Evolutionary conservation across 2,888 invertebrate species (phyloP).

Genomic region (Sphaerophoria rueppellii): DNA sequence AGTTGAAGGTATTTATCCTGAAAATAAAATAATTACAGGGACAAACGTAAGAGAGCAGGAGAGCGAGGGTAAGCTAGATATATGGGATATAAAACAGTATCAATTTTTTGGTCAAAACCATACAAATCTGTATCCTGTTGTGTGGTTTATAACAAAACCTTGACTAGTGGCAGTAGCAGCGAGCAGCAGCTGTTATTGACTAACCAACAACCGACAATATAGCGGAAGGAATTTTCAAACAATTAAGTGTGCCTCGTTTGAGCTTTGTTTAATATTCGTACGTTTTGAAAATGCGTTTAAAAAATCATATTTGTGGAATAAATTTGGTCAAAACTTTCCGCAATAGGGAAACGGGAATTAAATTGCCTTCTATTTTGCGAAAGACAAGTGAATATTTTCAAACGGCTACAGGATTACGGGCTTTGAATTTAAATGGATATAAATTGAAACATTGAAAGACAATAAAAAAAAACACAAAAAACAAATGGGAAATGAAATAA

Average conservation of each 20-base stretch:
- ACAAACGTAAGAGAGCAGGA: neutral
- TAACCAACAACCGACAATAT: no score
- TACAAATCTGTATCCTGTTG: conserved; percentile 19
- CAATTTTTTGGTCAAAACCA: conserved; percentile 14
- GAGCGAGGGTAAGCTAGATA: no score
- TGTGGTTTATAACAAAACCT: conserved; percentile 3
- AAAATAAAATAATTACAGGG: conserved; percentile 45
- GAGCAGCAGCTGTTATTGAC: neutral
- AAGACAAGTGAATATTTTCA: no score
- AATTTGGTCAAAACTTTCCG: conserved; percentile 12
- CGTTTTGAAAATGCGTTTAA: conserved; percentile 9
- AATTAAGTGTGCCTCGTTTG: conserved; percentile 43
- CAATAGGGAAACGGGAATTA: neutral
- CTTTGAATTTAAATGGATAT: no score
- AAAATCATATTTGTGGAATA: conserved; percentile 33
- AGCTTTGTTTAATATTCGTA: conserved; percentile 32
- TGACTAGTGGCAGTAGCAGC: neutral
- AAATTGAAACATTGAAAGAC: no score
- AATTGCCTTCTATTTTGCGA: no score
- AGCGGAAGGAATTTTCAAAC: conserved; percentile 51
- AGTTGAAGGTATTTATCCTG: conserved; percentile 27
- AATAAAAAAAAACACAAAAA: no score
- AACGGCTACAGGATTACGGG: no score
- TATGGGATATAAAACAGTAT: no score
- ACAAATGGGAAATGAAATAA: no score